Conservation (phyloP, 2,888 invertebrate genomes). For the Operophtera brumata region DNA sequence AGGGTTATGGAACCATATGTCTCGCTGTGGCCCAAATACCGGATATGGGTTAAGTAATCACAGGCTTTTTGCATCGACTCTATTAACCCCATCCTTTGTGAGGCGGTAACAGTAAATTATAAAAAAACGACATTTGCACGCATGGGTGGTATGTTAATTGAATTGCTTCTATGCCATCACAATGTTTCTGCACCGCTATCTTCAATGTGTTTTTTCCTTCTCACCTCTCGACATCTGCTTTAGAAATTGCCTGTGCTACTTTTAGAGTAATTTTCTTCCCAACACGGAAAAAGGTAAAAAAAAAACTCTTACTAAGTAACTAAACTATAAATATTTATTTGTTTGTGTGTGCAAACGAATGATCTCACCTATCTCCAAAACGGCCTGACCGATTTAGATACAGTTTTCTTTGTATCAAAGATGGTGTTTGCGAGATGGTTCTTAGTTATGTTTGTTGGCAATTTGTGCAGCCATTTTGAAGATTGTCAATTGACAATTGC, state of each 20-base stretch:
- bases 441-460: too few species aligned
- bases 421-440: too few species aligned
- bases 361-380: too few species aligned
- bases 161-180: constrained; percentile 55
- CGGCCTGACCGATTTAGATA: too few species aligned
- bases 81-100: constrained; percentile 69
- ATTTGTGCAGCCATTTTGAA: too few species aligned
- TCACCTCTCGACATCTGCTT: constrained; percentile 39
- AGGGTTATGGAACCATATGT: constrained; percentile 77
- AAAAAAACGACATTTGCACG: constrained; percentile 67
- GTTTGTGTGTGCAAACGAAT: too few species aligned
- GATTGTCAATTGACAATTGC: too few species aligned
- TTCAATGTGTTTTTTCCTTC: constrained; percentile 46
- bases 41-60: constrained; percentile 80
- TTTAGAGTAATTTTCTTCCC: neutral
- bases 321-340: too few species aligned
- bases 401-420: too few species aligned
- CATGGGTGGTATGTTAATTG: constrained; percentile 63
- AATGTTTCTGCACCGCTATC: constrained; percentile 42
- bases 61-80: constrained; percentile 63
- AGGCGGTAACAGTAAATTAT: constrained; percentile 60
- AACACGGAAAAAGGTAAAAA: too few species aligned
- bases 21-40: constrained; percentile 52
- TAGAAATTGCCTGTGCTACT: constrained; percentile 11
- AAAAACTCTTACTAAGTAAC: too few species aligned